Conservation (phyloP, 2,797 vertebrate species). For the Gadopsis bispinosus region DNA sequence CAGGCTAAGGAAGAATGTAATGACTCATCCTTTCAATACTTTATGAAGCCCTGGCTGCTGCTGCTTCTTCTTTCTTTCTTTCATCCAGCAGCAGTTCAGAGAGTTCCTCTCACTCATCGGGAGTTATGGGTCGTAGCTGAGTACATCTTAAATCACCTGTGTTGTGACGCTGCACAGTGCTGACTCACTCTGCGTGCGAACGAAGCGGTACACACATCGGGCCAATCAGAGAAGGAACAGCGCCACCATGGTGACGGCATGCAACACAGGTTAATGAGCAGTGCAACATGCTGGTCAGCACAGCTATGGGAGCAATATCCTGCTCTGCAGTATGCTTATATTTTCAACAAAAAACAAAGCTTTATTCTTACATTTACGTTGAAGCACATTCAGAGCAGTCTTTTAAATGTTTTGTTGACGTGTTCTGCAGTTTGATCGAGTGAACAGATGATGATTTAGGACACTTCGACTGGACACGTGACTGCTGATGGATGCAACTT, state of each 20-base stretch:
- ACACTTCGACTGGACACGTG: neutral
- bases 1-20: slow-evolving; percentile 47
- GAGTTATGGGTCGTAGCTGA: slow-evolving; percentile 2
- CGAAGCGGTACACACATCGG: neutral
- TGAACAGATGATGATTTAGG: neutral
- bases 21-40: slow-evolving; percentile 63
- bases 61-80: neutral
- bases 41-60: slow-evolving; percentile 52
- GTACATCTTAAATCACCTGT: slow-evolving; percentile 21
- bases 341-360: no score
- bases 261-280: slow-evolving; percentile 13
- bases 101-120: neutral
- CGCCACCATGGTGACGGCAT: neutral
- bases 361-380: neutral
- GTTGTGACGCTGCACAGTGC: slow-evolving; percentile 34
- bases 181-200: slow-evolving; percentile 51
- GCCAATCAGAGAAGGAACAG: neutral
- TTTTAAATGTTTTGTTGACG: neutral
- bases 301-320: neutral
- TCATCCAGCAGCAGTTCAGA: slow-evolving; percentile 8
- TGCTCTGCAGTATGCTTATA: neutral
- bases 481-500: neutral
- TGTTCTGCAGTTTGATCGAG: neutral
- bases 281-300: neutral
- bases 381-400: neutral